Conservation (phyloP, 2,797 vertebrate species). For the Miichthys miiuy region DNA sequence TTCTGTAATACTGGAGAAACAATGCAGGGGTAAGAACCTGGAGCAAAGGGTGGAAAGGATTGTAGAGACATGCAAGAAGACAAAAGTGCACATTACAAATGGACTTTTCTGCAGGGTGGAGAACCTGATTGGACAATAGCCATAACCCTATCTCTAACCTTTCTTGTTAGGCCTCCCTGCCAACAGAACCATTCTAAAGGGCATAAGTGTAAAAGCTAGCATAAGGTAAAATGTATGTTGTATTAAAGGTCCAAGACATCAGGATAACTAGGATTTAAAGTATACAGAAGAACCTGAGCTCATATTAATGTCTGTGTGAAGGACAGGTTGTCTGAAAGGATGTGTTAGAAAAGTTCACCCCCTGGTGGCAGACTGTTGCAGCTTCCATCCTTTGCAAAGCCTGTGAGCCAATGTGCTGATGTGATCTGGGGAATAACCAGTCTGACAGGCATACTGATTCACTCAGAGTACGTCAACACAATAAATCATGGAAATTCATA, state of each 20-base stretch:
- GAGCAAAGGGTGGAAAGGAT: background rate
- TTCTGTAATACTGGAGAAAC: background rate
- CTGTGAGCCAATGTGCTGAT: background rate
- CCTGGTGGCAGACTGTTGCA: slow-evolving; percentile 72
- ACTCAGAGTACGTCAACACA: slow-evolving; percentile 30
- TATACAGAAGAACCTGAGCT: background rate
- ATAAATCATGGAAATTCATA: slow-evolving; percentile 20
- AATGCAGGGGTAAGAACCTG: background rate
- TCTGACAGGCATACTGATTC: slow-evolving; percentile 46
- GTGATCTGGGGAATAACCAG: slow-evolving; percentile 32
- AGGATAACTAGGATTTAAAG: slow-evolving; percentile 7
- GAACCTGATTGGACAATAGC: background rate
- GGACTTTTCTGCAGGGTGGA: background rate
- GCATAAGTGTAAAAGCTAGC: background rate
- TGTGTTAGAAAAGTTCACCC: slow-evolving; percentile 77
- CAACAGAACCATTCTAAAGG: too few species aligned
- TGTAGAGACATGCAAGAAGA: background rate
- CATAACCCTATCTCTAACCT: background rate
- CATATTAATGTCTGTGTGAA: slow-evolving; percentile 20
- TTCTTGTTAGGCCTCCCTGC: too few species aligned
- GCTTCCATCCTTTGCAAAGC: slow-evolving; percentile 8
- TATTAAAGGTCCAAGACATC: background rate
- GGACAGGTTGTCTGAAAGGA: slow-evolving; percentile 31
- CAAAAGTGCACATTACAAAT: background rate
- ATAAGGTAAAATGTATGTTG: background rate